Base-by-base conservation (phyloP, 64 coral and sea anemone species). In the Platygyra sinensis region DNA sequence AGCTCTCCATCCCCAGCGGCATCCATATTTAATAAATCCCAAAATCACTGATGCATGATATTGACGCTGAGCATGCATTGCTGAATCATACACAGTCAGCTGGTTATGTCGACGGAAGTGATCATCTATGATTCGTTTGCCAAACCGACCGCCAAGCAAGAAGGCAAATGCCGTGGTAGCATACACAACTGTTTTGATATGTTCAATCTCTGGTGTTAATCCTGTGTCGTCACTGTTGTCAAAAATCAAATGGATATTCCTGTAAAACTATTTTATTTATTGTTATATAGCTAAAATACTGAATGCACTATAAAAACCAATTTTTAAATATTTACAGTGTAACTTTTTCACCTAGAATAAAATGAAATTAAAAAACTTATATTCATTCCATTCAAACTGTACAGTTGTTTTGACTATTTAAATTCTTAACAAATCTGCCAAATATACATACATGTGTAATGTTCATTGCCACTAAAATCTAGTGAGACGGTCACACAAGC, bases 61-160 rank as follows among this genome's bases (percentile, higher is more conserved):
- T 52, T 74, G 74, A 19, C 91, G 73, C 54, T 93, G 77, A 22
- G 91, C 91, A 83, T 93, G 91, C 91, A 93, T 93, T 4, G 32
- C 71, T 49, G 91, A 93, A 3, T 67, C 18, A 52, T 93, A 93
- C 15, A 93, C 91, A 75, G 91, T 93, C 32, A 93, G 67, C 30
- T 93, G 77, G 25, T 93, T 93, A 22, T 93, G 91, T 82, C 76
- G 31, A 14, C 72, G 51, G 28, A 73, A 93, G 39, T 73, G 39
- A 24, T 93, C 86, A 64, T 87, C 85, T 71, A 54, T 51, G 19
- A 93, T 93, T 57, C 91, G 73, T 18, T 63, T 72, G 10, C 91
- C 91, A 83, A 88, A 93, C 77, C 80, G 91, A 72, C 91, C 91
- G 74, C 91, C 91, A 89, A 93, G n/a, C 22, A 93, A 39, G 65